These are phyloP conservation scores for Eurosta solidaginis DNA, from an alignment of 1,140 invertebrate genomes.

Conservation along the genomic window DNA sequence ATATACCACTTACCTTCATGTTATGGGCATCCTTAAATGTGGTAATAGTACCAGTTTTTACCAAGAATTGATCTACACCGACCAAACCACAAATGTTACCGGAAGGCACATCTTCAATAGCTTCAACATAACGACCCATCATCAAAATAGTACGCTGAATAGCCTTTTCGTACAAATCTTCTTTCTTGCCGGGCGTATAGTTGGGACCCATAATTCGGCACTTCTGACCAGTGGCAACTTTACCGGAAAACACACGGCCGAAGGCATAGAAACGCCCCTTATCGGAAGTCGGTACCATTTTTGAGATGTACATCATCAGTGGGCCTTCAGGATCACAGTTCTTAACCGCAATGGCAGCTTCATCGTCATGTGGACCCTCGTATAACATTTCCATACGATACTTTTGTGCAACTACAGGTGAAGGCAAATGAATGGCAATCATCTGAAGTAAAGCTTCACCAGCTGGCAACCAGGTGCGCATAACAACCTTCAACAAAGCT, in stretches of 20 bases:
- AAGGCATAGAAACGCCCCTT: constrained; percentile 99
- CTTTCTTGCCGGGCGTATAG: constrained; percentile 96
- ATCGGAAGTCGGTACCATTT: constrained; percentile 99
- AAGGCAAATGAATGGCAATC: constrained; percentile 99
- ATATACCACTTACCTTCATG: constrained; percentile 71
- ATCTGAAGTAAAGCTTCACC: constrained; percentile 99
- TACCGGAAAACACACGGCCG: constrained; percentile 98
- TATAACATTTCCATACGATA: constrained; percentile 99
- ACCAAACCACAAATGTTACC: constrained; percentile 99
- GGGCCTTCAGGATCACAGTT: constrained; percentile 95
- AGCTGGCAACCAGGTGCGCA: constrained; percentile 99
- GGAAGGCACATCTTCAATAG: constrained; percentile 98
- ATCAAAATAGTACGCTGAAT: constrained; percentile 99
- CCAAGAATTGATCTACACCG: constrained; percentile 98
- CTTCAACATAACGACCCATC: constrained; percentile 99
- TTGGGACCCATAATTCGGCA: constrained; percentile 99
- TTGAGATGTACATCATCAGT: constrained; percentile 99
- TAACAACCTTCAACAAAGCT: constrained; percentile 90
- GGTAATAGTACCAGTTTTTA: constrained; percentile 99
- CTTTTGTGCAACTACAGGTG: constrained; percentile 97
- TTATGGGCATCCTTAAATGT: constrained; percentile 99
- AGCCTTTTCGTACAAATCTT: constrained; percentile 98
- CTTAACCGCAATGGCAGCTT: constrained; percentile 89
- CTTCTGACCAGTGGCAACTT: constrained; percentile 91
- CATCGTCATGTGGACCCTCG: constrained; percentile 97